Percentiles rank a stretch among this genome's conserved stretches.
phyloP scores from a whole-genome alignment of 30 jellyfish, hydroid and myxozoan genomes.

The Morbakka virulenta region DNA sequence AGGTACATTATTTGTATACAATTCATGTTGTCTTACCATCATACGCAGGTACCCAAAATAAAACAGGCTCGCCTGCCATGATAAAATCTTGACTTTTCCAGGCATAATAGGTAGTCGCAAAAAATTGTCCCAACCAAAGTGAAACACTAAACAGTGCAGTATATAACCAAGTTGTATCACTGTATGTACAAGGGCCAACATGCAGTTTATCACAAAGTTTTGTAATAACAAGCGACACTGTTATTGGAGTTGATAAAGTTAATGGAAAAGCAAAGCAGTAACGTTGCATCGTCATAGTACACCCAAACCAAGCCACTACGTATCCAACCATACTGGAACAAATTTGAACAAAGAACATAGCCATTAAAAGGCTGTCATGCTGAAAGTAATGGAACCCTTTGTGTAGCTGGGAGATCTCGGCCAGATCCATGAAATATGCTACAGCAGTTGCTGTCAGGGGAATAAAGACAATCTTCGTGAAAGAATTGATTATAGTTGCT shows the following conservation, averaged over 20 bases:
- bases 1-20: neutral
- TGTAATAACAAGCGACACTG: conserved; percentile 53
- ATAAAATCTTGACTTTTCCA: conserved; percentile 93
- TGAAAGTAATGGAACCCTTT: conserved; percentile 43
- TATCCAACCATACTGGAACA: conserved; percentile 78
- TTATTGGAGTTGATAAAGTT: conserved; percentile 77
- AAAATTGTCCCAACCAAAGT: conserved; percentile 92
- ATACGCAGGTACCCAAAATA: conserved; percentile 86
- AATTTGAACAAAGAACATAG: conserved; percentile 74
- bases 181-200: conserved; percentile 51
- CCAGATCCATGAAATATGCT: conserved; percentile 77
- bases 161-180: conserved; percentile 44
- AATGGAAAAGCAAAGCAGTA: conserved; percentile 89
- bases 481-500: conserved; percentile 71
- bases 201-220: conserved; percentile 53
- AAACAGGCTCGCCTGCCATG: conserved; percentile 92
- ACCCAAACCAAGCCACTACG: conserved; percentile 82
- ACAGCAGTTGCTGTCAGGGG: conserved; percentile 72
- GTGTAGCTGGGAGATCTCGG: conserved; percentile 33
- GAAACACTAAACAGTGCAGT: conserved; percentile 77
- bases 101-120: conserved; percentile 94
- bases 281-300: conserved; percentile 87
- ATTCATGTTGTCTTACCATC: conserved; percentile 58
- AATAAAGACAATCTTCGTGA: conserved; percentile 55
- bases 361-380: conserved; percentile 40